phyloP scores from a whole-genome alignment of 30 jellyfish, hydroid and myxozoan genomes.

The Morbakka virulenta region DNA sequence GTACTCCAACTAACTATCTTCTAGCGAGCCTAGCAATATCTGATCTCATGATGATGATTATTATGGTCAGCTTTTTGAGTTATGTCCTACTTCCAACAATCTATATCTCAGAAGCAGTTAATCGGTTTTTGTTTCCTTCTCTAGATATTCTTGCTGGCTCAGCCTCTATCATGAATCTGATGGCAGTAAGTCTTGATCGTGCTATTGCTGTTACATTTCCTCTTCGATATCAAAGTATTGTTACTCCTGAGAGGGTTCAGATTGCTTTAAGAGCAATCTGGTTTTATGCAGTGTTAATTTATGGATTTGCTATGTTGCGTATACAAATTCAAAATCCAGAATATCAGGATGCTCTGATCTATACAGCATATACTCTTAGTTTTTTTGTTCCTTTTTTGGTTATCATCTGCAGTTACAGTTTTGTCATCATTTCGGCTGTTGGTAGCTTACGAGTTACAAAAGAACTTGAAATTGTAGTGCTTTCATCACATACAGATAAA shows the following conservation, averaged over 20 bases:
- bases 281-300: constrained; percentile 38
- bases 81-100: constrained; percentile 36
- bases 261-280: constrained; percentile 27
- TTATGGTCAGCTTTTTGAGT: constrained; percentile 52
- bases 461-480: constrained; percentile 58
- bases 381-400: constrained; percentile 55
- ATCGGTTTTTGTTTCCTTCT: constrained; percentile 64
- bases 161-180: constrained; percentile 77
- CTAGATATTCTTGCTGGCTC: constrained; percentile 69
- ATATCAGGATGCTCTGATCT: constrained; percentile 26
- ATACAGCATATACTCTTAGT: constrained; percentile 54
- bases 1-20: constrained; percentile 75
- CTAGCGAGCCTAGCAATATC: constrained; percentile 77
- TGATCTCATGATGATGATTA: constrained; percentile 59
- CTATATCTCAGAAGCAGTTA: constrained; percentile 27
- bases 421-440: constrained; percentile 46
- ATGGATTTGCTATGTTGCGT: constrained; percentile 54
- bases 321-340: constrained; percentile 2
- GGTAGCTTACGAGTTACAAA: constrained; percentile 39
- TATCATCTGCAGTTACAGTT: constrained; percentile 36
- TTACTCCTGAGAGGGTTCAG: constrained; percentile 30
- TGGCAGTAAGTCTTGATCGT: constrained; percentile 84
- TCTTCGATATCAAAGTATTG: constrained; percentile 41
- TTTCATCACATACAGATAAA: background rate
- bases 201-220: constrained; percentile 86